Evolutionary conservation across 2,797 vertebrate genomes (phyloP).

Genomic region (Chelidonichthys spinosus): DNA sequence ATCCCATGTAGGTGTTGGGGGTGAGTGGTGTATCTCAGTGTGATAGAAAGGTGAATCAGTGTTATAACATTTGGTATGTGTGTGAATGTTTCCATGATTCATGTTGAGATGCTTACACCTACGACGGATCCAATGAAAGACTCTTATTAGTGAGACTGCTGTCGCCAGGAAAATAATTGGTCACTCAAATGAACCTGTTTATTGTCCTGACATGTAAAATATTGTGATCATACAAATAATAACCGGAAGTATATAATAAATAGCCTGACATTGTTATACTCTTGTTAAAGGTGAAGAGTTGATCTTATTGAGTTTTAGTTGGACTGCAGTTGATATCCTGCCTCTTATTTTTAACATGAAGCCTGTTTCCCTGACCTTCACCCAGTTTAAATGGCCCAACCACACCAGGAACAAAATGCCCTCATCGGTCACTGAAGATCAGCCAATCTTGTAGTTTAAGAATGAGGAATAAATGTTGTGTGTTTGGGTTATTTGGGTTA

Average conservation of each 20-base stretch:
- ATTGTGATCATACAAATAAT: neutral
- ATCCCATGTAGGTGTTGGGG: neutral
- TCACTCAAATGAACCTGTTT: neutral
- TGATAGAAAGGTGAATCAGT: neutral
- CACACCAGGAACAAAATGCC: neutral
- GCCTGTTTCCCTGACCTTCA: neutral
- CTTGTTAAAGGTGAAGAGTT: neutral
- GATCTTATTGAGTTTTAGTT: no score
- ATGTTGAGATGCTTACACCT: neutral
- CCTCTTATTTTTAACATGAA: neutral
- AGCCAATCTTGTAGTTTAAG: neutral
- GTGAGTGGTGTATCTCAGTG: neutral
- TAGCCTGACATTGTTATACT: neutral
- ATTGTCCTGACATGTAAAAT: neutral
- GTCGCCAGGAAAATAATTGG: neutral
- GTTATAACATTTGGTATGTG: neutral
- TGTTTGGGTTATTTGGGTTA: neutral
- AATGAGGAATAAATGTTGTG: neutral
- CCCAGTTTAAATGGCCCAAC: neutral
- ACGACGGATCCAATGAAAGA: no score
- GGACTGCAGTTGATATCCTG: neutral
- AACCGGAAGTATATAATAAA: neutral
- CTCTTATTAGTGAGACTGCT: neutral
- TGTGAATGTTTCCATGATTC: neutral
- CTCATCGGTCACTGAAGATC: neutral